Percentiles rank a stretch among this genome's conserved stretches.
Evolutionary conservation across 2,797 vertebrate species (phyloP).

Genomic region (Lerista edwardsae): DNA sequence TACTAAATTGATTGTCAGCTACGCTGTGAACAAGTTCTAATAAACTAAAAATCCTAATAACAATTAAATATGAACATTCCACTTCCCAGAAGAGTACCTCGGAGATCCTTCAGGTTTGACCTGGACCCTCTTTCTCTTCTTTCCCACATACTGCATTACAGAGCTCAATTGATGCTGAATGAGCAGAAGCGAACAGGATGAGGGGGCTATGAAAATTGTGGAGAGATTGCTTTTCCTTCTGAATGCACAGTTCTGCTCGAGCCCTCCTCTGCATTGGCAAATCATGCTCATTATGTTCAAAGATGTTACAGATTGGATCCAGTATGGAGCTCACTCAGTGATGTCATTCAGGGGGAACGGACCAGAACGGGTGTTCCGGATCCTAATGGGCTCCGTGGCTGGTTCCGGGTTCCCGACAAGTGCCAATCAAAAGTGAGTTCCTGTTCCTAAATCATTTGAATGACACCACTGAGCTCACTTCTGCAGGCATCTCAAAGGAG

Average conservation of each 20-base stretch:
- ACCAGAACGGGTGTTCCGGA: no score
- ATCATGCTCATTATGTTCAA: neutral
- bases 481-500: constrained; percentile 48
- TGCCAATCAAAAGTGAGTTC: no score
- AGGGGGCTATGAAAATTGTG: neutral
- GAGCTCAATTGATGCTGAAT: neutral
- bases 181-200: no score
- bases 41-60: constrained; percentile 52
- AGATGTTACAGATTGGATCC: constrained; percentile 44
- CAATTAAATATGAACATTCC: neutral
- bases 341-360: no score
- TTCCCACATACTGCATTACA: neutral
- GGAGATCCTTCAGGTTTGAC: neutral
- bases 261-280: neutral
- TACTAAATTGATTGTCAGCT: neutral
- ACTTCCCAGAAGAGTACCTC: neutral
- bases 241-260: neutral
- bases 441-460: no score
- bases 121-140: neutral
- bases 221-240: neutral
- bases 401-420: no score
- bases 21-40: constrained; percentile 38
- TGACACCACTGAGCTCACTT: constrained; percentile 41
- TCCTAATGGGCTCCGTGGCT: no score
- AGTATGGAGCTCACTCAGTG: constrained; percentile 49